Conservation (phyloP, 1,140 invertebrate species). For the Ostrea edulis region DNA sequence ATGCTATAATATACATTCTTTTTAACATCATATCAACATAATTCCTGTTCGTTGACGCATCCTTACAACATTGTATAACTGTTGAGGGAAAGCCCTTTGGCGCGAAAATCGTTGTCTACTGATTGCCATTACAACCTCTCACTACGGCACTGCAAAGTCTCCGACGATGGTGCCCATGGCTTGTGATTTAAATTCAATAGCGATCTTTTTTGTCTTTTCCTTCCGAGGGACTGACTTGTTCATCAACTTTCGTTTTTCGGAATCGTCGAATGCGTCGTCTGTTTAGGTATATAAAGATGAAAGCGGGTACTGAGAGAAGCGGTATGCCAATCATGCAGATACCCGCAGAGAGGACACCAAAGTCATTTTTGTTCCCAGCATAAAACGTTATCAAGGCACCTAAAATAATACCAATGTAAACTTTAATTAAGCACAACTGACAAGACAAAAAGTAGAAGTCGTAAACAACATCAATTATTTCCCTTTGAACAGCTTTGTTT, state of each 20-base stretch:
- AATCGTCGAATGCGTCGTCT: conserved; percentile 50
- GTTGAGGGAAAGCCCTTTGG: not conserved
- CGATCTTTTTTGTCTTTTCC: not conserved
- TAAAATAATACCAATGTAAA: conserved; percentile 38
- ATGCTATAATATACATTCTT: no score
- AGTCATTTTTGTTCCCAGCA: conserved; percentile 58
- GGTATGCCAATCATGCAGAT: conserved; percentile 55
- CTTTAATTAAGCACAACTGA: not conserved
- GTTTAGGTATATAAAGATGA: conserved; percentile 57
- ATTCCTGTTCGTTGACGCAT: not conserved
- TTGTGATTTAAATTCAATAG: conserved; percentile 37
- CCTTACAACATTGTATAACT: not conserved
- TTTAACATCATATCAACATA: no score
- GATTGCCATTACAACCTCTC: not conserved
- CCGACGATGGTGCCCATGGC: not conserved
- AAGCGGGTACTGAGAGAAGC: conserved; percentile 50
- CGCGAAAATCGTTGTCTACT: not conserved
- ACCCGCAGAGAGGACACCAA: conserved; percentile 56
- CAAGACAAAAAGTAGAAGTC: not conserved
- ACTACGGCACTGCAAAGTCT: not conserved
- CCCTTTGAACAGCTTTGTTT: no score
- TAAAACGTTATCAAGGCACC: conserved; percentile 62
- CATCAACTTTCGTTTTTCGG: conserved; percentile 29
- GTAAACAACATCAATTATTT: no score
- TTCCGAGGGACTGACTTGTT: not conserved